Evolutionary conservation across 2,888 invertebrate genomes (phyloP).

Genomic region (Timema cristinae): DNA sequence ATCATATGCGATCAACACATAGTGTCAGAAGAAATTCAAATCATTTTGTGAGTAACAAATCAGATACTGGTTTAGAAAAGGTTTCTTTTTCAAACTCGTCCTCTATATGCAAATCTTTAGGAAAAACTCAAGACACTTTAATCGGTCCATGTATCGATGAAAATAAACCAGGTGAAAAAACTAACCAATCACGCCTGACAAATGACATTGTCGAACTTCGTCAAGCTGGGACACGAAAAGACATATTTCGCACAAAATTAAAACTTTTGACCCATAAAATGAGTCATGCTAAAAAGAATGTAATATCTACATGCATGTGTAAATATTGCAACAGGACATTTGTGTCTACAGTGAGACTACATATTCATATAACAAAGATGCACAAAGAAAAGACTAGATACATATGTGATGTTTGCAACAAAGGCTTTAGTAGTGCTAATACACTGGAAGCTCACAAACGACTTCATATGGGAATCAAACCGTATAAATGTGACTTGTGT

Average conservation of each 20-base stretch:
- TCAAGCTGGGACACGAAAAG: constrained; percentile 15
- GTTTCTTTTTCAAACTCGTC: no score
- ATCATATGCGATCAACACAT: constrained; percentile 17
- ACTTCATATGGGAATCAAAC: constrained; percentile 24
- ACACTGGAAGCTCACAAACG: constrained; percentile 21
- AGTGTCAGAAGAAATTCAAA: not conserved
- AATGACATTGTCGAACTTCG: no score
- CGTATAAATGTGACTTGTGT: constrained; percentile 24
- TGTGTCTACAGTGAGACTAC: constrained; percentile 18
- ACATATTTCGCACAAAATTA: constrained; percentile 20
- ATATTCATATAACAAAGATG: constrained; percentile 22
- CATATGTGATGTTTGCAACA: constrained; percentile 23
- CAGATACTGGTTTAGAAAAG: no score
- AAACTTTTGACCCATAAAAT: constrained; percentile 23
- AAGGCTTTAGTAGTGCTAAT: constrained; percentile 21
- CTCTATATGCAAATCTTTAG: not conserved
- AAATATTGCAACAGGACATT: constrained; percentile 21
- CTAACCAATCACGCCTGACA: no score
- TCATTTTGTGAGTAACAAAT: not conserved
- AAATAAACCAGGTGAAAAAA: not conserved
- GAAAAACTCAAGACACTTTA: not conserved
- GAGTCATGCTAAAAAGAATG: constrained; percentile 17
- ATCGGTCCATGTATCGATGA: not conserved
- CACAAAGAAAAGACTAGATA: constrained; percentile 20
- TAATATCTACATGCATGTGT: constrained; percentile 16